Base-by-base conservation (phyloP, 1,140 invertebrate species). In the Leptopilina clavipes region DNA sequence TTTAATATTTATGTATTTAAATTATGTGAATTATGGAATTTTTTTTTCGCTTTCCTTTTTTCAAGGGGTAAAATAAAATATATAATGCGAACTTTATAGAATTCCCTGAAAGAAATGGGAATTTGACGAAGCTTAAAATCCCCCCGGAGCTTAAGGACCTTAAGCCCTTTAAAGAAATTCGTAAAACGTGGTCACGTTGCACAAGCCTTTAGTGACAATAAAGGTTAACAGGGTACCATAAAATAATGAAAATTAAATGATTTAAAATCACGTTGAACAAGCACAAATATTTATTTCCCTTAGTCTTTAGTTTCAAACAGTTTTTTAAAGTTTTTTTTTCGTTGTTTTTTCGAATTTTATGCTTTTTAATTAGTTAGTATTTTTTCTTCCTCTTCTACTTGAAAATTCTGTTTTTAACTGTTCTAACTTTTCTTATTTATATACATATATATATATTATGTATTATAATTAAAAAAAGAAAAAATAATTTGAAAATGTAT, bases 121-220 rank as follows among this genome's bases (percentile, higher is more conserved):
- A 54, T 54, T 19, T 54, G 52, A 54, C 52, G 52, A 40, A 54
- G 52, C 52, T 54, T 54, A 18, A 54, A 18, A 54, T 54, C 52
- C 52, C 18, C 18, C 19, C 11, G 7, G 17, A 18, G 52, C 52
- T 54, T 54, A 54, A 19, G 8, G 52, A 54, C 52, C 52, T 54
- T 54, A 54, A 54, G 52, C 7, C 18, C 52, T 54, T 19, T 54
- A 54, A 54, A 54, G 52, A 8, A 54, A 54, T 54, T 54, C 52
- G 0, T 17, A 11, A 19, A 54, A 54, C 52, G 52, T 54, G 52
- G 52, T 54, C n/a, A 10, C 52, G 17, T 8, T 18, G 17, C 5
- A 54, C 1, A 18, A 19, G 18, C 17, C 52, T 54, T 18, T n/a
- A 54, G 52, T 11, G 17, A 54, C 52, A 54, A 54, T 54, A 54